Evolutionary conservation across 1,140 invertebrate species (phyloP).

Genomic region (Hycleus phaleratus): DNA sequence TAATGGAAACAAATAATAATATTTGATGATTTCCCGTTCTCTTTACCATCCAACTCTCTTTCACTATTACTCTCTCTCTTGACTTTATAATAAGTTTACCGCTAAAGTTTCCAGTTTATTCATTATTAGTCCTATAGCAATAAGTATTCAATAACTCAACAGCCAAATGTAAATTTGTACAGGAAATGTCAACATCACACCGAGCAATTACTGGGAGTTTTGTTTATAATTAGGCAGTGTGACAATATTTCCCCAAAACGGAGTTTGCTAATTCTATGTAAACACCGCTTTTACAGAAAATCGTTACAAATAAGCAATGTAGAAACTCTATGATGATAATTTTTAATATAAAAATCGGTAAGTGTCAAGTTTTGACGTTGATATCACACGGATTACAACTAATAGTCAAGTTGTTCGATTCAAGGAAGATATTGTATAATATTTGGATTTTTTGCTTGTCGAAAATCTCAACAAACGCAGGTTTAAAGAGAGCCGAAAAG

Average conservation of each 20-base stretch:
- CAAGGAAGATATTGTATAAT: neutral
- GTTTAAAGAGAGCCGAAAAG: neutral
- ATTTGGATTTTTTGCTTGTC: neutral
- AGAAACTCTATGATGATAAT: constrained; percentile 1
- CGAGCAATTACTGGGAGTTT: constrained; percentile 38
- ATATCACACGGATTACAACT: no score
- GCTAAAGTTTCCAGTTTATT: constrained; percentile 22
- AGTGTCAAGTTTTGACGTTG: no score
- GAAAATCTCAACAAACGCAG: neutral
- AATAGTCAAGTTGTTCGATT: neutral
- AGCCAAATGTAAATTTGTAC: constrained; percentile 37
- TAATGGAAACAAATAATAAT: constrained; percentile 25
- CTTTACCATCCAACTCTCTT: no score
- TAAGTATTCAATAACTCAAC: constrained; percentile 33
- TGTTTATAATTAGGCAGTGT: constrained; percentile 39
- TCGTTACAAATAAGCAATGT: constrained; percentile 22
- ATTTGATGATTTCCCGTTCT: constrained; percentile 15
- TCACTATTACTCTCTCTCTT: no score
- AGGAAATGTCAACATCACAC: constrained; percentile 36
- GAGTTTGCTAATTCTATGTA: constrained; percentile 37
- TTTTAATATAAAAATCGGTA: neutral
- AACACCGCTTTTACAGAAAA: constrained; percentile 24
- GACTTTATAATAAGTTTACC: constrained; percentile 22
- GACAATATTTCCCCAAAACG: constrained; percentile 38
- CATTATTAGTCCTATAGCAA: constrained; percentile 22